phyloP scores from a whole-genome alignment of 1,140 invertebrate species.

The Euura lappo region DNA sequence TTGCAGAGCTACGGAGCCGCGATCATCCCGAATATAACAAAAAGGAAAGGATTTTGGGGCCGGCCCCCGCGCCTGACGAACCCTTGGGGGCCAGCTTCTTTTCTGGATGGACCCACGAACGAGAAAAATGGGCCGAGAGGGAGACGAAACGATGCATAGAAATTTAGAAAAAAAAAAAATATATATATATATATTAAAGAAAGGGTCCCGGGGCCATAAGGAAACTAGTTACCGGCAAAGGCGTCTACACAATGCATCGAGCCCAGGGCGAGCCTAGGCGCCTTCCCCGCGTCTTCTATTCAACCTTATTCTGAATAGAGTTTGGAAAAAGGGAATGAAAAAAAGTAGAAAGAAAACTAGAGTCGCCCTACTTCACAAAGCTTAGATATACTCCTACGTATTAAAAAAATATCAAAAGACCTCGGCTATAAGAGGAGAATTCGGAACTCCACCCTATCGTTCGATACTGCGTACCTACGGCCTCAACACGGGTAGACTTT shows the following conservation, averaged over 20 bases:
- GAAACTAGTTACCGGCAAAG: slow-evolving; percentile 3
- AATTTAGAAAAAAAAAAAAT: neutral
- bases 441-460: no score
- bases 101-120: neutral
- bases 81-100: slow-evolving; percentile 4
- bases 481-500: no score
- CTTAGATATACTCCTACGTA: neutral
- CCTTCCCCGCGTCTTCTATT: neutral
- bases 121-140: slow-evolving; percentile 5
- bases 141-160: slow-evolving; percentile 6
- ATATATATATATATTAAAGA: neutral
- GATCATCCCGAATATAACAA: neutral
- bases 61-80: neutral
- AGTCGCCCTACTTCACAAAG: neutral
- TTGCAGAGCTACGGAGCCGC: neutral
- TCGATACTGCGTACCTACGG: no score
- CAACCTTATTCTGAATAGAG: neutral
- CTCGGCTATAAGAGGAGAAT: neutral
- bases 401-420: slow-evolving; percentile 5
- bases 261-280: neutral
- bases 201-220: neutral
- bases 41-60: neutral
- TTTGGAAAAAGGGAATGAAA: neutral
- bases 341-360: neutral
- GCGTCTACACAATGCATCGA: slow-evolving; percentile 1